Evolutionary conservation across 1,140 invertebrate species (phyloP), one percentile per base, ranked within the genome.

Genomic region (Zelostemma sp.): DNA sequence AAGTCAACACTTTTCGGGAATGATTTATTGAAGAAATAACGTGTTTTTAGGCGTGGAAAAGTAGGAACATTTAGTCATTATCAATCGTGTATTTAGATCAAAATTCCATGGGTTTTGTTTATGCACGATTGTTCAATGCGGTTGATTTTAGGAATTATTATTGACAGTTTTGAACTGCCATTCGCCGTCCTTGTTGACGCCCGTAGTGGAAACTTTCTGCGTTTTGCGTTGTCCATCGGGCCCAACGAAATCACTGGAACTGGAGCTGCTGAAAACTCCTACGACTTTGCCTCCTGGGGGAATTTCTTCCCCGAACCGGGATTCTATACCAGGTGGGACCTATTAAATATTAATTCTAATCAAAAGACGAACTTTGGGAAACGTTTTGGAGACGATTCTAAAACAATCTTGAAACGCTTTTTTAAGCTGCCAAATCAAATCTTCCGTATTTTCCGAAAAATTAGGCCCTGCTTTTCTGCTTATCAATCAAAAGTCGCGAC

Each of bases 141-240:
- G 25, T 64, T 59, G 19, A 28, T 62, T 66, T 78, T 48, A 80
- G 66, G 73, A 75, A 66, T 82, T 84, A 38, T 85, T 75, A 38
- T 85, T 75, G 0, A 90, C 87, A 19, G 86, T 88, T 66, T 90
- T 90, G 54, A 86, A 86, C 21, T 87, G 89, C 45, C 92, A 80
- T 72, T 89, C 89, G 72, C 92, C 92, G 71, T 93, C 91, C 63
- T 93, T 89, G 68, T 93, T 92, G 43, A 93, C 86, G 1, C 89
- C 87, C 6, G 91, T 91, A 31, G 88, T 87, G 0, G 91, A 87
- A 15, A 85, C 79, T 58, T 91, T 88, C 41, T 81, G 84, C 14
- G 79, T 85, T 33, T 80, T 77, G 16, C 84, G 81, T 53, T 90
- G 86, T 16, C 92, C 91, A 73, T 90, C 86, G 0, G 88, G 77